These are phyloP conservation scores for Cacatua alba DNA, from an alignment of 2,113 vertebrate species.

Conservation along the genomic window DNA sequence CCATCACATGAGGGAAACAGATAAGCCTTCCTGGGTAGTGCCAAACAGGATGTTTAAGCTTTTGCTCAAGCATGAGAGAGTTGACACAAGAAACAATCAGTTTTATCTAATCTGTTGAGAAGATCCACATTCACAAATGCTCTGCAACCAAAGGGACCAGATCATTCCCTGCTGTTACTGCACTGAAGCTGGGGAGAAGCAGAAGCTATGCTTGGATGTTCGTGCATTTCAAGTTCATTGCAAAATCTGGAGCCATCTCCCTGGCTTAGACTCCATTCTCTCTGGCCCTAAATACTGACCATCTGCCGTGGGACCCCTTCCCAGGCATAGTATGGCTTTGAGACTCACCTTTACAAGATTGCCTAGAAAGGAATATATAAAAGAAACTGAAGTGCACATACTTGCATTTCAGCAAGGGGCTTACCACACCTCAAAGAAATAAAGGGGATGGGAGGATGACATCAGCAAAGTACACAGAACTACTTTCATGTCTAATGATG, in stretches of 20 bases:
- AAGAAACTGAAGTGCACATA: neutral
- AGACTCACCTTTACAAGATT: neutral
- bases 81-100: neutral
- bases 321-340: neutral
- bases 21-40: neutral
- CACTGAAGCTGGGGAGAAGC: neutral
- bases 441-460: fast-evolving
- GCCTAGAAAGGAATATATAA: neutral
- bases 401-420: neutral
- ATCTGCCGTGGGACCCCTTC: neutral
- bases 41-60: neutral
- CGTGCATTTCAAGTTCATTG: neutral
- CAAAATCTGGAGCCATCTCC: neutral
- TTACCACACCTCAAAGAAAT: neutral
- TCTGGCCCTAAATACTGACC: neutral
- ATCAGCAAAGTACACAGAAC: neutral
- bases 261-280: neutral
- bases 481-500: neutral
- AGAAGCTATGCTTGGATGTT: neutral
- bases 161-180: neutral
- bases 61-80: neutral
- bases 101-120: neutral
- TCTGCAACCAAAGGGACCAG: neutral
- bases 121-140: neutral
- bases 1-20: neutral